These are phyloP conservation scores for Psilopogon haemacephalus DNA, from an alignment of 2,113 vertebrate genomes.

Conservation along the genomic window DNA sequence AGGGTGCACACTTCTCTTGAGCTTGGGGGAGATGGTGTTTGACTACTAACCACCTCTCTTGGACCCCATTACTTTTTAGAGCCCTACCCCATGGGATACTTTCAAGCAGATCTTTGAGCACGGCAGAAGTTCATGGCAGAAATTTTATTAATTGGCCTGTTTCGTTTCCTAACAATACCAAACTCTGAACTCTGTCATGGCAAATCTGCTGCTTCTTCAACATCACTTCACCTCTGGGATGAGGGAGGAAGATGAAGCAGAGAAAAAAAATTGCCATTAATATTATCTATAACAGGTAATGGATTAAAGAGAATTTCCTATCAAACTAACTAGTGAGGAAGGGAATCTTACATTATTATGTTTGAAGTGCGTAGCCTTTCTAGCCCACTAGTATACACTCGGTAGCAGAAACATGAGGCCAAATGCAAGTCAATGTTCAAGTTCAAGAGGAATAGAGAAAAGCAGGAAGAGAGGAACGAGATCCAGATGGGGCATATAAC, in stretches of 20 bases:
- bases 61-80: too few species aligned
- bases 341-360: neutral
- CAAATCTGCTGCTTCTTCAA: neutral
- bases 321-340: neutral
- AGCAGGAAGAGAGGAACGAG: neutral
- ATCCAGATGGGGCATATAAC: neutral
- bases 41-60: too few species aligned
- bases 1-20: too few species aligned
- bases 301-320: neutral
- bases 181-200: neutral
- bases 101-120: too few species aligned
- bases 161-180: too few species aligned
- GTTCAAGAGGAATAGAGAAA: neutral
- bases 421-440: neutral
- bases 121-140: too few species aligned
- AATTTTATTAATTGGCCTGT: too few species aligned
- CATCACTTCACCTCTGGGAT: neutral
- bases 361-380: neutral
- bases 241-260: neutral
- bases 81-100: too few species aligned
- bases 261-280: neutral
- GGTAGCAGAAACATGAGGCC: neutral
- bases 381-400: neutral
- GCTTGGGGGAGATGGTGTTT: too few species aligned
- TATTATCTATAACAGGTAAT: neutral